phyloP scores from a whole-genome alignment of 1,140 invertebrate species.

The Goniozus legneri region DNA sequence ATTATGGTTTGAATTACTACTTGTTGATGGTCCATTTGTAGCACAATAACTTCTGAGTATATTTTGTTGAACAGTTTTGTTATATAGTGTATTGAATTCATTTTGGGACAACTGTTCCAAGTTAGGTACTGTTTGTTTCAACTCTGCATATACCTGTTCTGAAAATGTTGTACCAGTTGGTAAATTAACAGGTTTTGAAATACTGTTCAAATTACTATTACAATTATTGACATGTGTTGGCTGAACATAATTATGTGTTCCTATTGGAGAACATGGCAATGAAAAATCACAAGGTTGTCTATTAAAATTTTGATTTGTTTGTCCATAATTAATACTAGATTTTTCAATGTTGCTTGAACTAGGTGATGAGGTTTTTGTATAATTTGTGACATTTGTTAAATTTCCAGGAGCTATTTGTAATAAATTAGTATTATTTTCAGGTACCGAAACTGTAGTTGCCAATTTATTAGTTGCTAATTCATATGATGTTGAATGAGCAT shows the following conservation, averaged over 20 bases:
- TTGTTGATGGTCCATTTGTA: slow-evolving; percentile 15
- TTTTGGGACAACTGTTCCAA: slow-evolving; percentile 48
- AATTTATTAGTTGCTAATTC: background rate
- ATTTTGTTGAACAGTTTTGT: slow-evolving; percentile 51
- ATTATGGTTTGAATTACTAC: slow-evolving; percentile 16
- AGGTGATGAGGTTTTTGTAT: background rate
- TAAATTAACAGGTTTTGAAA: slow-evolving; percentile 5
- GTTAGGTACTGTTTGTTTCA: slow-evolving; percentile 48
- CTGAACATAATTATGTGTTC: slow-evolving; percentile 32
- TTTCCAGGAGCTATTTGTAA: background rate
- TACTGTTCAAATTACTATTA: background rate
- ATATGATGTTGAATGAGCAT: background rate
- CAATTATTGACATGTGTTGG: slow-evolving; percentile 13
- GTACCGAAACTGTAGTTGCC: background rate
- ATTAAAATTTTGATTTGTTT: slow-evolving; percentile 15
- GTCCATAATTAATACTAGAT: slow-evolving; percentile 12
- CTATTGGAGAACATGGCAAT: background rate
- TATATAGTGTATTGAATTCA: slow-evolving; percentile 52
- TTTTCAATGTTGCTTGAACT: slow-evolving; percentile 10
- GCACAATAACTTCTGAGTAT: slow-evolving; percentile 45
- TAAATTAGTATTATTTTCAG: background rate
- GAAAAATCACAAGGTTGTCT: slow-evolving; percentile 15
- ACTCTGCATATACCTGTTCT: slow-evolving; percentile 46
- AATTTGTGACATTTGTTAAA: background rate
- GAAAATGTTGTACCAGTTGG: slow-evolving; percentile 26